phyloP scores from a whole-genome alignment of 1,140 invertebrate species.

The Coelopa frigida region DNA sequence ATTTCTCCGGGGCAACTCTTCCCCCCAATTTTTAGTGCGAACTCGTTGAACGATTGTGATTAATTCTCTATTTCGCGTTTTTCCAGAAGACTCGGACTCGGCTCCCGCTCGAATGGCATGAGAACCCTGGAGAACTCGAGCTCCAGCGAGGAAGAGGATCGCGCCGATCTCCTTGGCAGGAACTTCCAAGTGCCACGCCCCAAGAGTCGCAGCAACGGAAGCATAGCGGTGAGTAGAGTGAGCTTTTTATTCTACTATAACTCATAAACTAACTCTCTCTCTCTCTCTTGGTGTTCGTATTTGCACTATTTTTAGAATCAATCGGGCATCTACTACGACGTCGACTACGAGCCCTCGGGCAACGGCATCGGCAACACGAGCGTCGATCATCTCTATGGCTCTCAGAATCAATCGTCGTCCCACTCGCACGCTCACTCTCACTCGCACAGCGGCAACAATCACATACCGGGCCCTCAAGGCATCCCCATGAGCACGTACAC shows the following conservation, averaged over 20 bases:
- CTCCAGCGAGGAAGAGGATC: slow-evolving; percentile 61
- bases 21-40: neutral
- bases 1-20: slow-evolving; percentile 1
- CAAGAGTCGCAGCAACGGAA: slow-evolving; percentile 64
- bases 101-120: slow-evolving; percentile 42
- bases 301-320: slow-evolving; percentile 57
- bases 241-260: neutral
- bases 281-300: too few relatives aligned
- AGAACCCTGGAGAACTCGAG: slow-evolving; percentile 52
- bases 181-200: slow-evolving; percentile 67
- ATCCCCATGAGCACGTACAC: slow-evolving; percentile 65
- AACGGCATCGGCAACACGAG: slow-evolving; percentile 44
- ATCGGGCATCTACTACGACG: slow-evolving; percentile 81
- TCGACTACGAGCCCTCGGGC: slow-evolving; percentile 68
- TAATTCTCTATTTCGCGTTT: slow-evolving; percentile 1
- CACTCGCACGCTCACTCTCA: slow-evolving; percentile 10
- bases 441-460: slow-evolving; percentile 28
- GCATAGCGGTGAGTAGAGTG: slow-evolving; percentile 54
- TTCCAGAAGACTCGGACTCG: slow-evolving; percentile 41
- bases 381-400: slow-evolving; percentile 38
- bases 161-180: slow-evolving; percentile 61
- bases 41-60: neutral
- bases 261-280: too few relatives aligned
- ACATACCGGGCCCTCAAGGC: slow-evolving; percentile 51
- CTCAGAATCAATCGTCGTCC: slow-evolving; percentile 36